Conservation (phyloP, 2,888 invertebrate genomes). For the Acanthosepion lycidas region DNA sequence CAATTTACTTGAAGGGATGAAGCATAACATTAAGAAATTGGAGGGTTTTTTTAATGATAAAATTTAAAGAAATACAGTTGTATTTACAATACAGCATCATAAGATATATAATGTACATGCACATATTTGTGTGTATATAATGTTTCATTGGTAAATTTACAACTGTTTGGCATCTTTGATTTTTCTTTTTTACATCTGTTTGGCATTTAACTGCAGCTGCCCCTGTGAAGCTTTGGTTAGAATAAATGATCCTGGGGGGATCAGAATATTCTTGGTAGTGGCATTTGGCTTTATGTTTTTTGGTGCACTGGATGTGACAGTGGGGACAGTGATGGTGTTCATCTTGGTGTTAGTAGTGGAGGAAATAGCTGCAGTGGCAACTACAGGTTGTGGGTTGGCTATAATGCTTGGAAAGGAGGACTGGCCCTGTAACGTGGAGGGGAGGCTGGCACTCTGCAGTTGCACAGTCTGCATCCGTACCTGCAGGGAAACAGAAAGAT, state of each 20-base stretch:
- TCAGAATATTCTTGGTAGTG: slow-evolving; percentile 10
- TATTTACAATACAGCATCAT: neutral
- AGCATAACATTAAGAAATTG: neutral
- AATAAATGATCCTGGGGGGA: slow-evolving; percentile 38
- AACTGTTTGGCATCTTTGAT: neutral
- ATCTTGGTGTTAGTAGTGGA: neutral
- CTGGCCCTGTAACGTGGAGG: slow-evolving; percentile 15
- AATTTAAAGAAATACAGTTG: neutral
- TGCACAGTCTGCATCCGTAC: slow-evolving; percentile 40
- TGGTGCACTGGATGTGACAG: slow-evolving; percentile 10
- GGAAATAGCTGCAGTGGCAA: neutral
- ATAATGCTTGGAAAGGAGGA: slow-evolving; percentile 24
- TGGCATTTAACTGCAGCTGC: slow-evolving; percentile 23
- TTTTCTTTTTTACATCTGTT: neutral
- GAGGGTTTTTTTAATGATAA: neutral
- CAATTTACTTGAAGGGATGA: neutral
- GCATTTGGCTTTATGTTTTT: slow-evolving; percentile 36
- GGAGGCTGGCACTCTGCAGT: neutral
- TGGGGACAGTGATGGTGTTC: neutral
- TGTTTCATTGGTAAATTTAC: neutral
- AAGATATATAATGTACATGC: neutral
- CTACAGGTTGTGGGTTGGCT: slow-evolving; percentile 33
- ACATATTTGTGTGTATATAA: neutral
- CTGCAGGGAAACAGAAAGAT: neutral
- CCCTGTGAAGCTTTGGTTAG: slow-evolving; percentile 39